Evolutionary conservation across 1,140 invertebrate species (phyloP).

Genomic region (Drosophila ficusphila): DNA sequence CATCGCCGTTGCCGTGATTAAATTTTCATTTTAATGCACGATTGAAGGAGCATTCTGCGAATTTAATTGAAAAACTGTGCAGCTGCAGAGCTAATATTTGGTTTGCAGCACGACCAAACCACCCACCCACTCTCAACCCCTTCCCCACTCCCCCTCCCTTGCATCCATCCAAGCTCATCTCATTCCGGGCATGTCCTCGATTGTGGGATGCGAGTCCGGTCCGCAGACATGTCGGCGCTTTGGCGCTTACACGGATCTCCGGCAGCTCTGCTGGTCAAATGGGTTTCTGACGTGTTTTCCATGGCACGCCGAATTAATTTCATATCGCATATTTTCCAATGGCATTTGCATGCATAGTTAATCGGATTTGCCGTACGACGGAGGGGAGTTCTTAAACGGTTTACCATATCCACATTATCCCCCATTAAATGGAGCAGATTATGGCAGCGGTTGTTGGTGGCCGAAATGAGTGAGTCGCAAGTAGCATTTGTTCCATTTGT

Average conservation of each 20-base stretch:
- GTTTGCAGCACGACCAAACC: constrained; percentile 36
- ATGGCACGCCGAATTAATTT: constrained; percentile 45
- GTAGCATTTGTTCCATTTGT: constrained; percentile 54
- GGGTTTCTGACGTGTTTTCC: constrained; percentile 50
- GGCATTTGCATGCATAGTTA: constrained; percentile 31
- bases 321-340: constrained; percentile 26
- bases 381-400: constrained; percentile 16
- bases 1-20: constrained; percentile 63
- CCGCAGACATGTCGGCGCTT: constrained; percentile 47
- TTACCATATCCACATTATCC: constrained; percentile 21
- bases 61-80: constrained; percentile 78
- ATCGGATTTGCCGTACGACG: constrained; percentile 39
- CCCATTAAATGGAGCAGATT: constrained; percentile 16
- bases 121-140: neutral
- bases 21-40: constrained; percentile 82
- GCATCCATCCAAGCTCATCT: neutral
- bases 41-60: constrained; percentile 75
- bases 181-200: neutral
- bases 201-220: neutral
- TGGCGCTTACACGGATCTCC: constrained; percentile 39
- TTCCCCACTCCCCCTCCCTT: too few relatives aligned
- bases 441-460: constrained; percentile 9
- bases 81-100: constrained; percentile 74
- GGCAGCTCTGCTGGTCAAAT: constrained; percentile 41
- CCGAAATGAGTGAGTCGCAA: constrained; percentile 21